Conservation (phyloP, 2,888 invertebrate species). For the Coecobrya sp. region DNA sequence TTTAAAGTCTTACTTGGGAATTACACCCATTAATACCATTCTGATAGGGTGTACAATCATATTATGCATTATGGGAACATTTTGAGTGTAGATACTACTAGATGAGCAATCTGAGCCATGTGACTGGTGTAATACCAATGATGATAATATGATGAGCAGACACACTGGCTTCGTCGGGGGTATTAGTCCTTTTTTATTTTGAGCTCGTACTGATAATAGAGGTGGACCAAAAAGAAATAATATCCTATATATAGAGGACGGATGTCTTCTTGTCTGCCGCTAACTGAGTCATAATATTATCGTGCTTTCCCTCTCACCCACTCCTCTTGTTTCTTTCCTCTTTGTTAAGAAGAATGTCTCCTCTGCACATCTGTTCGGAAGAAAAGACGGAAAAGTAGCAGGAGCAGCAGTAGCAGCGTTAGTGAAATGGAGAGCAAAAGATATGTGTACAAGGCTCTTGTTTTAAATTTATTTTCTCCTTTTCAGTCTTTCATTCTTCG, state of each 20-base stretch:
- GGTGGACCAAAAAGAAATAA: not conserved
- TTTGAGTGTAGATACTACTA: not conserved
- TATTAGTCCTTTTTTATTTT: not conserved
- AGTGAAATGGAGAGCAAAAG: not conserved
- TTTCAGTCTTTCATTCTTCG: not conserved
- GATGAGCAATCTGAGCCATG: not conserved
- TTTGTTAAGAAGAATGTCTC: slow-evolving; percentile 2
- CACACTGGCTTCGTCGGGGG: not conserved
- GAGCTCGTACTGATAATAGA: not conserved
- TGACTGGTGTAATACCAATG: not conserved
- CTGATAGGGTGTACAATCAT: not conserved
- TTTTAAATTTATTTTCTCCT: slow-evolving; percentile 34
- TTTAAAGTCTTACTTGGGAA: slow-evolving; percentile 45
- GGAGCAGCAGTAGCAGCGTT: not conserved
- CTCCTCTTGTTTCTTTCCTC: not conserved
- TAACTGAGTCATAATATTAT: not conserved
- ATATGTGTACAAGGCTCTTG: not conserved
- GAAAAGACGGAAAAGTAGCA: not conserved
- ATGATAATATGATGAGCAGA: not conserved
- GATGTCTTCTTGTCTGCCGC: not conserved
- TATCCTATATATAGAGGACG: not conserved
- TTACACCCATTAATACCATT: slow-evolving; percentile 46
- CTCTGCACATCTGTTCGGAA: slow-evolving; percentile 4
- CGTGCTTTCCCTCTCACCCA: not conserved
- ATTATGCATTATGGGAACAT: not conserved